Conservation (phyloP, 2,888 invertebrate species). For the Allophyes oxyacanthae region DNA sequence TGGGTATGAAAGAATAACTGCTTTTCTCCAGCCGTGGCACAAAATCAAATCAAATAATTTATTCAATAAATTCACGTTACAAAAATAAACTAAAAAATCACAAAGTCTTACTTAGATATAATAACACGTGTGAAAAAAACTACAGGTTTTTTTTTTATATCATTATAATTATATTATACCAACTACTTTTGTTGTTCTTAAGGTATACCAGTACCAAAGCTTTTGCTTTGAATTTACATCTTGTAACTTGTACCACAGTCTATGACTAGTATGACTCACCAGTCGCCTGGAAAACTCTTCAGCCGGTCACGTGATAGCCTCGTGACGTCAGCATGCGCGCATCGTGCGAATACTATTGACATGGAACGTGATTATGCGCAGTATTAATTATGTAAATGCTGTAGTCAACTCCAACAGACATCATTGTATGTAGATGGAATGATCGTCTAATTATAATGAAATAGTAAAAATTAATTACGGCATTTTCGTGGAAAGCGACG, state of each 20-base stretch:
- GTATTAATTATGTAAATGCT: slow-evolving; percentile 44
- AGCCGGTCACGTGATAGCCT: slow-evolving; percentile 68
- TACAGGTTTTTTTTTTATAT: too few relatives aligned
- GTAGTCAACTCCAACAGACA: slow-evolving; percentile 17
- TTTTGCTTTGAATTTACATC: neutral
- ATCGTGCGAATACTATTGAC: slow-evolving; percentile 59
- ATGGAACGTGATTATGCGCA: slow-evolving; percentile 60
- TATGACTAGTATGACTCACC: slow-evolving; percentile 69
- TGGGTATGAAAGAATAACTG: too few relatives aligned
- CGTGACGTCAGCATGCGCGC: slow-evolving; percentile 68
- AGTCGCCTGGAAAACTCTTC: slow-evolving; percentile 79
- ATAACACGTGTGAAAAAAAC: too few relatives aligned
- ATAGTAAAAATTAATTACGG: slow-evolving; percentile 7
- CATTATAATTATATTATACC: too few relatives aligned
- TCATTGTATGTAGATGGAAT: slow-evolving; percentile 46
- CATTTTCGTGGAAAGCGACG: slow-evolving; percentile 11
- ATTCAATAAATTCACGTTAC: too few relatives aligned
- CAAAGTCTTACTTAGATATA: too few relatives aligned
- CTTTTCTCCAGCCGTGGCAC: too few relatives aligned
- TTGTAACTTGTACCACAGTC: slow-evolving; percentile 53
- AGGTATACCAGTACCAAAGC: too few relatives aligned
- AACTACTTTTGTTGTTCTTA: too few relatives aligned
- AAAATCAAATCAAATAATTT: too few relatives aligned
- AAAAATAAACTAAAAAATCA: too few relatives aligned
- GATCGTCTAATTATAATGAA: slow-evolving; percentile 8